These are phyloP conservation scores for Thumatha senex DNA, from an alignment of 2,888 invertebrate species.

Conservation along the genomic window DNA sequence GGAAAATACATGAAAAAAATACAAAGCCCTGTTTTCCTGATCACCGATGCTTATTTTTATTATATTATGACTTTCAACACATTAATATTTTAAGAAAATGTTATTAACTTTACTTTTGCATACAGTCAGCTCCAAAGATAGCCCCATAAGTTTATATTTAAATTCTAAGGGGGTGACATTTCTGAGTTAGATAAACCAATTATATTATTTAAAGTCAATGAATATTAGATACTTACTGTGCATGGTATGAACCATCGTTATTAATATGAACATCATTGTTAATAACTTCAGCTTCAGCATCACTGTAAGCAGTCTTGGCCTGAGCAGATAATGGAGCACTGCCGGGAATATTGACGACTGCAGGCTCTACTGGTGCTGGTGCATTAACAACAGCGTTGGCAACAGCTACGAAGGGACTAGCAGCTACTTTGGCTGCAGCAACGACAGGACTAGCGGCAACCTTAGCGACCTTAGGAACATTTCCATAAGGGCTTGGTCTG, in stretches of 20 bases:
- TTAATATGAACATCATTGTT: slow-evolving; percentile 40
- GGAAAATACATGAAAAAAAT: too few relatives aligned
- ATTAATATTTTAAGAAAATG: too few relatives aligned
- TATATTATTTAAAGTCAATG: not conserved
- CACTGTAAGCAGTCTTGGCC: slow-evolving; percentile 9
- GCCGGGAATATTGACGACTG: not conserved
- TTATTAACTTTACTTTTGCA: too few relatives aligned
- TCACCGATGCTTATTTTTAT: too few relatives aligned
- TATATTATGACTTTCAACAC: too few relatives aligned
- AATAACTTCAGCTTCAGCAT: slow-evolving; percentile 26
- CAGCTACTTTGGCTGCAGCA: not conserved
- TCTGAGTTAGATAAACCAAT: too few relatives aligned
- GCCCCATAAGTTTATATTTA: too few relatives aligned
- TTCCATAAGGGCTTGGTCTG: not conserved
- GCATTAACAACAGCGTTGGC: not conserved
- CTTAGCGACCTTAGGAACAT: not conserved
- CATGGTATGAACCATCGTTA: slow-evolving; percentile 39
- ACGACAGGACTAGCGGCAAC: not conserved
- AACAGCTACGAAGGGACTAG: not conserved
- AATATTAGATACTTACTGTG: slow-evolving; percentile 36
- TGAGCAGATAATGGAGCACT: not conserved
- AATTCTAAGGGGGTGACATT: too few relatives aligned
- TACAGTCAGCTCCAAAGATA: too few relatives aligned
- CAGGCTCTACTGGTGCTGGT: not conserved
- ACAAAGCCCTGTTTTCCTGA: too few relatives aligned